Evolutionary conservation across 2,113 vertebrate genomes (phyloP).

Genomic region (Pyxicephalus adspersus): DNA sequence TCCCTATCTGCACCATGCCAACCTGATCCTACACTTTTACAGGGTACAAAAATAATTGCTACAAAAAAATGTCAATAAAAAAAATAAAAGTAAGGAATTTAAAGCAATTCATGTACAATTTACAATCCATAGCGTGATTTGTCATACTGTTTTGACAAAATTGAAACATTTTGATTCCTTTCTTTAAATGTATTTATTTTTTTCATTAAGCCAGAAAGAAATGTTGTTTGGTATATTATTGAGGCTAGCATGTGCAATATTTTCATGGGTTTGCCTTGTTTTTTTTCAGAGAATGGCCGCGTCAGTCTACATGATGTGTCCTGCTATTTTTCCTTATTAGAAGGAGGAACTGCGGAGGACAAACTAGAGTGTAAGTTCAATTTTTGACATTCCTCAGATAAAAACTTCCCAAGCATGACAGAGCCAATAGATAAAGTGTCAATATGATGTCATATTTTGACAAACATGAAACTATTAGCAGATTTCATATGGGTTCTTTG

Average conservation of each 20-base stretch:
- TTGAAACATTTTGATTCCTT: neutral
- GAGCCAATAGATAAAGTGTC: too few species aligned
- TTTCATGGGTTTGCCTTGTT: neutral
- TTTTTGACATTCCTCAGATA: neutral
- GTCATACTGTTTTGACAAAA: neutral
- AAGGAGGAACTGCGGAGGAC: conserved; percentile 85
- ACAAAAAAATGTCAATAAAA: too few species aligned
- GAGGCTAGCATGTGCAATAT: neutral
- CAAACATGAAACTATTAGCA: too few species aligned
- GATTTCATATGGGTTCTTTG: too few species aligned
- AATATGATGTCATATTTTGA: too few species aligned
- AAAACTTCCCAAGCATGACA: too few species aligned
- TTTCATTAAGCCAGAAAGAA: neutral
- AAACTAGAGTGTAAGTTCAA: conserved; percentile 85
- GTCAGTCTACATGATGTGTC: conserved; percentile 87
- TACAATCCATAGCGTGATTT: neutral
- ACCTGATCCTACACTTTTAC: too few species aligned
- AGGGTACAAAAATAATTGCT: too few species aligned
- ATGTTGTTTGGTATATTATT: neutral
- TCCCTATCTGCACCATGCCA: too few species aligned
- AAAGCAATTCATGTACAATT: conserved; percentile 1
- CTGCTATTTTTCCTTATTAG: conserved; percentile 88
- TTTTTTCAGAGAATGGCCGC: conserved; percentile 63
- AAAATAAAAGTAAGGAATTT: neutral
- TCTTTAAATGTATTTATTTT: neutral